phyloP scores from a whole-genome alignment of 2,888 invertebrate species.

The Macrophya annulata region DNA sequence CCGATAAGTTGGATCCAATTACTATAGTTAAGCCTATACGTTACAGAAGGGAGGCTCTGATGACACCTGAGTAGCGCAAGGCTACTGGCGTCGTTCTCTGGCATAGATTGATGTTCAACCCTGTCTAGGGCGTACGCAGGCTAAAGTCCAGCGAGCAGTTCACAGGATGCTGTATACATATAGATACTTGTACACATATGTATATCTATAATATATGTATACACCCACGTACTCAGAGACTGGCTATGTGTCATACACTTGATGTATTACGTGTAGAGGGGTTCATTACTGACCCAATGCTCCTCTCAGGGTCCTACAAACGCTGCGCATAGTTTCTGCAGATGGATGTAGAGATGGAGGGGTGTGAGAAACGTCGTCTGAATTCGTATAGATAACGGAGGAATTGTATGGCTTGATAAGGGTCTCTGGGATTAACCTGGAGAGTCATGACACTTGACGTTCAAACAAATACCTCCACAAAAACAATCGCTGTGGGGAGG shows the following conservation, averaged over 20 bases:
- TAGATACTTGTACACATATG: neutral
- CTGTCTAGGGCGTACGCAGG: slow-evolving; percentile 32
- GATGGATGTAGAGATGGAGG: neutral
- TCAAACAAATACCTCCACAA: neutral
- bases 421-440: slow-evolving; percentile 21
- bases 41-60: slow-evolving; percentile 33
- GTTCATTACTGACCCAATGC: slow-evolving; percentile 61
- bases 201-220: neutral
- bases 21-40: slow-evolving; percentile 48
- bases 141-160: slow-evolving; percentile 37
- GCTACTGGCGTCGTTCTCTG: slow-evolving; percentile 23
- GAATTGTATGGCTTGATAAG: slow-evolving; percentile 61
- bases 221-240: neutral
- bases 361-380: slow-evolving; percentile 58
- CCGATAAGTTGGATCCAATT: slow-evolving; percentile 53
- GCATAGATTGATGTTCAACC: slow-evolving; percentile 51
- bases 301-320: slow-evolving; percentile 28
- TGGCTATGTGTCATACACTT: slow-evolving; percentile 68
- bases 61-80: slow-evolving; percentile 36
- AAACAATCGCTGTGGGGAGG: neutral
- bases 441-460: slow-evolving; percentile 30
- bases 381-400: slow-evolving; percentile 66
- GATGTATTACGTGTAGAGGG: slow-evolving; percentile 69
- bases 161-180: slow-evolving; percentile 20
- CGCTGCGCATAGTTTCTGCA: neutral